Evolutionary conservation across 2,113 vertebrate species (phyloP).

Genomic region (Triplophysa rosa): DNA sequence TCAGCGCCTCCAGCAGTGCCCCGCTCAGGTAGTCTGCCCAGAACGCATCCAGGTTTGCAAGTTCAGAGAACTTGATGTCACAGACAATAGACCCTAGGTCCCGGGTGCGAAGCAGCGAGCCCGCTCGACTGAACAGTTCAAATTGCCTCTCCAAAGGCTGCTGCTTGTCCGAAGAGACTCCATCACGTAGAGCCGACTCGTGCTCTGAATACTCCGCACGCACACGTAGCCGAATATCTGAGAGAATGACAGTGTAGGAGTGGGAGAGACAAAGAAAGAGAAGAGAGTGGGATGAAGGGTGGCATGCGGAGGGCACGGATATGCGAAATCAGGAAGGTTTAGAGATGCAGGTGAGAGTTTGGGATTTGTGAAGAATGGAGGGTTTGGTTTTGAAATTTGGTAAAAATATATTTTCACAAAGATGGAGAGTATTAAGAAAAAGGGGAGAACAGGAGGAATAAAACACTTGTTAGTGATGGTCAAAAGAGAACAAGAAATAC

Average conservation of each 20-base stretch:
- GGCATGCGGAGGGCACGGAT: background rate
- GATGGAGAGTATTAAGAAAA: slow-evolving; percentile 33
- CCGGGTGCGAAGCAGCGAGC: slow-evolving; percentile 80
- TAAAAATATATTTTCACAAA: background rate
- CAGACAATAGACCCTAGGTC: slow-evolving; percentile 89
- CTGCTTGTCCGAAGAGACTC: slow-evolving; percentile 82
- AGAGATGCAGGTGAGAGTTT: slow-evolving; percentile 16
- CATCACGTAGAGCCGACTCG: slow-evolving; percentile 79
- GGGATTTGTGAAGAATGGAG: slow-evolving; percentile 22
- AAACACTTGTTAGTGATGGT: background rate
- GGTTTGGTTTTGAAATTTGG: too few relatives aligned
- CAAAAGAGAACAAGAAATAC: slow-evolving; percentile 16
- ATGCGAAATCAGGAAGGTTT: background rate
- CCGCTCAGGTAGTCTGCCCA: slow-evolving; percentile 91
- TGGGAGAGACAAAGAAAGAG: slow-evolving; percentile 27
- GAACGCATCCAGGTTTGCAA: slow-evolving; percentile 89
- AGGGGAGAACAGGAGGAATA: slow-evolving; percentile 15
- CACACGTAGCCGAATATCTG: slow-evolving; percentile 87
- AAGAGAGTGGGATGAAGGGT: slow-evolving; percentile 33
- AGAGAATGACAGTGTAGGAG: slow-evolving; percentile 40
- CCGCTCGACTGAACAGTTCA: slow-evolving; percentile 86
- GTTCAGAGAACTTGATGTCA: slow-evolving; percentile 90
- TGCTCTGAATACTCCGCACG: slow-evolving; percentile 88
- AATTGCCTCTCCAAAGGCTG: slow-evolving; percentile 85
- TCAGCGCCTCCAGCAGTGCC: slow-evolving; percentile 84